Conservation (phyloP, 2,797 vertebrate genomes). For the Paratrypauchen microcephalus region DNA sequence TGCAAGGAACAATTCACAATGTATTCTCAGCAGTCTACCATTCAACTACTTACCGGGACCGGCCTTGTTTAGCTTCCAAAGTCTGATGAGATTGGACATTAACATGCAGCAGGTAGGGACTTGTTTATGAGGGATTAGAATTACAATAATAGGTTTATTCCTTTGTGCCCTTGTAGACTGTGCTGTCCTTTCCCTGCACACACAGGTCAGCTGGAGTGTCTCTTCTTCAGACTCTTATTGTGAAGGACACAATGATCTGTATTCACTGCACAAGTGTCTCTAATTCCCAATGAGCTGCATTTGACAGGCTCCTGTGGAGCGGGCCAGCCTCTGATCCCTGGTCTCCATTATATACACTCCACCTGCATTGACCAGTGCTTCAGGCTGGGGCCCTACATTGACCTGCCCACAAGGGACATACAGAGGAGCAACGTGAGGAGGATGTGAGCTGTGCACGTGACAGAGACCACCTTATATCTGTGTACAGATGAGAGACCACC, state of each 20-base stretch:
- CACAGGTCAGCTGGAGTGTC: background rate
- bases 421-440: conserved; percentile 15
- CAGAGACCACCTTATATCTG: too few species aligned
- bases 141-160: background rate
- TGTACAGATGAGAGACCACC: too few species aligned
- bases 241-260: conserved; percentile 22
- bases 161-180: background rate
- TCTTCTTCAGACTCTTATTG: background rate
- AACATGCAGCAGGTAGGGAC: too few species aligned
- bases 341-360: conserved; percentile 18
- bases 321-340: conserved; percentile 45
- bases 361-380: conserved; percentile 29
- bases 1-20: background rate
- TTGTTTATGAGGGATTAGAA: too few species aligned
- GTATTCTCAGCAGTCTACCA: too few species aligned
- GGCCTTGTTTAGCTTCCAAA: too few species aligned
- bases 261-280: conserved; percentile 28
- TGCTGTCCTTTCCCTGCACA: background rate
- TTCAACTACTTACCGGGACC: too few species aligned
- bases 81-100: too few species aligned
- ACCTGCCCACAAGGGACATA: conserved; percentile 14
- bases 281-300: conserved; percentile 11
- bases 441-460: background rate
- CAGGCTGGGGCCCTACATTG: conserved; percentile 21
- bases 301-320: conserved; percentile 19